phyloP scores from a whole-genome alignment of 2,888 invertebrate species.

The Labia minor region DNA sequence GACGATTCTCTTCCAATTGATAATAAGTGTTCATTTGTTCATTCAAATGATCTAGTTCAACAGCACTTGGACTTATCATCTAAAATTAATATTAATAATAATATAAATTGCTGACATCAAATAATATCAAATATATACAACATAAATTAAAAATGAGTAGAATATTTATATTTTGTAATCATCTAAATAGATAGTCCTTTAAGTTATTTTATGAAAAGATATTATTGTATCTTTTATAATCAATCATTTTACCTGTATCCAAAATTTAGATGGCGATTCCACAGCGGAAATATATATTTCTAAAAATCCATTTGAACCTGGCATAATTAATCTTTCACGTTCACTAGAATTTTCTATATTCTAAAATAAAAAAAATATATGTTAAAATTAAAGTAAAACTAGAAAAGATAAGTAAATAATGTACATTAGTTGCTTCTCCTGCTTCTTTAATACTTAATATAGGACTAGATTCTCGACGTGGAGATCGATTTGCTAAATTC shows the following conservation, averaged over 20 bases:
- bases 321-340: constrained; percentile 25
- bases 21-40: constrained; percentile 77
- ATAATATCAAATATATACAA: too few species aligned
- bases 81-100: too few species aligned
- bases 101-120: too few species aligned
- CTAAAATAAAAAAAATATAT: background rate
- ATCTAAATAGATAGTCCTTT: too few species aligned
- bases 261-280: constrained; percentile 66
- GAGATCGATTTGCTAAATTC: constrained; percentile 42
- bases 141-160: too few species aligned
- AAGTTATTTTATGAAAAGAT: background rate
- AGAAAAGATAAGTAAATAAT: background rate
- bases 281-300: constrained; percentile 82
- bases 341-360: background rate
- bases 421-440: constrained; percentile 23
- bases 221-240: background rate
- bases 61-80: constrained; percentile 52
- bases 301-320: constrained; percentile 46
- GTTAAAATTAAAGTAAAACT: background rate
- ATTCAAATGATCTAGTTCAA: constrained; percentile 67
- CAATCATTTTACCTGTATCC: constrained; percentile 71
- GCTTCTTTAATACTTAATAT: constrained; percentile 25
- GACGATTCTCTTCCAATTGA: constrained; percentile 49
- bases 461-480: constrained; percentile 36
- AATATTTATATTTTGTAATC: too few species aligned